Conservation (phyloP, 1,140 invertebrate genomes). For the Olivierus martensii region DNA sequence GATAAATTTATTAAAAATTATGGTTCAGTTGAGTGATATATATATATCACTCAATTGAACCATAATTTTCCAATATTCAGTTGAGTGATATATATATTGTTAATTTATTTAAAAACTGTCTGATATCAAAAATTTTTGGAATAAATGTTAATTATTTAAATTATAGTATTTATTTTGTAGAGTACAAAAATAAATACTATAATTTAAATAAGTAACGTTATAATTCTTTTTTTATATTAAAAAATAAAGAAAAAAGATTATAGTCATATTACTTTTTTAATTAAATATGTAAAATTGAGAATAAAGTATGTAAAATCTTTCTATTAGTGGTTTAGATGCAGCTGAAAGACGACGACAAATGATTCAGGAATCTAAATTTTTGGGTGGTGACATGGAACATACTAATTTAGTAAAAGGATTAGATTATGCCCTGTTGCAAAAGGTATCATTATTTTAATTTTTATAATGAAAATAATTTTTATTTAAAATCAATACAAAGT, state of each 20-base stretch:
- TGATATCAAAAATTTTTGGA: too few relatives aligned
- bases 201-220: too few relatives aligned
- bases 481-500: constrained; percentile 3
- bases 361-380: constrained; percentile 98
- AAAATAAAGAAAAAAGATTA: background rate
- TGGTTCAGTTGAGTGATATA: too few relatives aligned
- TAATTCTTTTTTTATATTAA: too few relatives aligned
- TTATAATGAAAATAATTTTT: constrained; percentile 4
- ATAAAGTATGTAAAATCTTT: background rate
- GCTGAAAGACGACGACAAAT: constrained; percentile 88
- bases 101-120: too few relatives aligned
- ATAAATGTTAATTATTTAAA: too few relatives aligned
- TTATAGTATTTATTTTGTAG: too few relatives aligned
- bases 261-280: background rate
- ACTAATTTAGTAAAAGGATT: constrained; percentile 99
- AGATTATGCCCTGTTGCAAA: constrained; percentile 97
- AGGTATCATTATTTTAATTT: constrained; percentile 41
- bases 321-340: constrained; percentile 64
- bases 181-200: too few relatives aligned
- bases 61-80: too few relatives aligned
- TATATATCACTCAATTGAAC: too few relatives aligned
- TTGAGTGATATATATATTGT: too few relatives aligned
- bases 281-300: background rate
- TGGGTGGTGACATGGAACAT: constrained; percentile 99
- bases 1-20: too few relatives aligned